Evolutionary conservation across 2,113 vertebrate species (phyloP).

Genomic region (Cephalopholis sonnerati): DNA sequence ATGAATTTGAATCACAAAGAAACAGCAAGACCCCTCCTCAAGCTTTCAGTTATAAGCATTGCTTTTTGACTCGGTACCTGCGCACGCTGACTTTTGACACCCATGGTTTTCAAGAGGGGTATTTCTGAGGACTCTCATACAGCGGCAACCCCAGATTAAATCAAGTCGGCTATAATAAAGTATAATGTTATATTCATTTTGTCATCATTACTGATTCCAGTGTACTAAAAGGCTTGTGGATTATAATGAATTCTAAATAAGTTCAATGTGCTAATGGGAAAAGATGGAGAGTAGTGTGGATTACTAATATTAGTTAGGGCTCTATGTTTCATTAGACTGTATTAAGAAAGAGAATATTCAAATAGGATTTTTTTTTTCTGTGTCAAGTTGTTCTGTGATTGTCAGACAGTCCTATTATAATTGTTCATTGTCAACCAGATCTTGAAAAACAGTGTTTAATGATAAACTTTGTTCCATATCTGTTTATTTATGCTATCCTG

Average conservation of each 20-base stretch:
- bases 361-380: conserved; percentile 53
- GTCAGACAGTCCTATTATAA: conserved; percentile 50
- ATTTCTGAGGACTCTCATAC: conserved; percentile 76
- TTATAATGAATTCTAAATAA: conserved; percentile 84
- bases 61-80: conserved; percentile 81
- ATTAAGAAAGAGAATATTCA: conserved; percentile 72
- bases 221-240: conserved; percentile 79
- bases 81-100: conserved; percentile 82
- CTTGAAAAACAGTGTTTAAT: conserved; percentile 44
- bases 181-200: conserved; percentile 85
- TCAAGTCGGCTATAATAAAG: conserved; percentile 82
- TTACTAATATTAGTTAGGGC: conserved; percentile 80
- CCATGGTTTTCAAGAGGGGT: conserved; percentile 77
- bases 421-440: conserved; percentile 59
- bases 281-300: conserved; percentile 73
- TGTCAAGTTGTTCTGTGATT: conserved; percentile 72
- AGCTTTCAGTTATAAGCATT: conserved; percentile 80
- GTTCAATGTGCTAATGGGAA: conserved; percentile 80
- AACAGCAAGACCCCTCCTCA: conserved; percentile 84
- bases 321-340: conserved; percentile 77
- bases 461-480: conserved; percentile 48
- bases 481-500: conserved; percentile 52
- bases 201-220: conserved; percentile 82
- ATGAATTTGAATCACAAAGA: conserved; percentile 89
- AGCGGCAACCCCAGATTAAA: conserved; percentile 82